A percentile compares a stretch with the other conserved stretches of the same genome.
These are phyloP conservation scores for Callaeas wilsoni DNA, from an alignment of 2,113 vertebrate species.

Conservation along the genomic window DNA sequence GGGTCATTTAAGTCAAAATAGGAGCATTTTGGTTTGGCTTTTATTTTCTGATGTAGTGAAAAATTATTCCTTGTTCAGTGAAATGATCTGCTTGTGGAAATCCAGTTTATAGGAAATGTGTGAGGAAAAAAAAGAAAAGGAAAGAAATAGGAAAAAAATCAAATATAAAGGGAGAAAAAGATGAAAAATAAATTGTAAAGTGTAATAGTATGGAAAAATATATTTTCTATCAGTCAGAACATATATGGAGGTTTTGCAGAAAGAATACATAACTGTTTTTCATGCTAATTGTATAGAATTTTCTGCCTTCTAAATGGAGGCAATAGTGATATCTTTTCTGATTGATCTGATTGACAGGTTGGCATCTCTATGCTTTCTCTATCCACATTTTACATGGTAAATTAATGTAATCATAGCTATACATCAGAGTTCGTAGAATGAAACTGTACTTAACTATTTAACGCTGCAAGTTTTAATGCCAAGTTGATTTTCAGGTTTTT, in stretches of 20 bases:
- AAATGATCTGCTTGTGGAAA: background rate
- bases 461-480: background rate
- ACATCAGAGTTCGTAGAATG: background rate
- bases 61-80: background rate
- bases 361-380: background rate
- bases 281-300: background rate
- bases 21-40: background rate
- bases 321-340: background rate
- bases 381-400: background rate
- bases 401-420: background rate
- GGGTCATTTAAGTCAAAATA: background rate
- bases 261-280: background rate
- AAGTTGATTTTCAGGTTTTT: background rate
- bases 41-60: background rate
- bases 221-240: constrained; percentile 41
- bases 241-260: constrained; percentile 7
- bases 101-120: background rate
- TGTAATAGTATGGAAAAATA: constrained; percentile 1
- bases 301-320: background rate
- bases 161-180: background rate
- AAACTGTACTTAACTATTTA: background rate
- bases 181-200: background rate
- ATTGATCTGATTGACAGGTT: background rate
- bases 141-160: background rate
- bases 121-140: background rate